Evolutionary conservation across 2,797 vertebrate species (phyloP).

Genomic region (Cuniculus paca): DNA sequence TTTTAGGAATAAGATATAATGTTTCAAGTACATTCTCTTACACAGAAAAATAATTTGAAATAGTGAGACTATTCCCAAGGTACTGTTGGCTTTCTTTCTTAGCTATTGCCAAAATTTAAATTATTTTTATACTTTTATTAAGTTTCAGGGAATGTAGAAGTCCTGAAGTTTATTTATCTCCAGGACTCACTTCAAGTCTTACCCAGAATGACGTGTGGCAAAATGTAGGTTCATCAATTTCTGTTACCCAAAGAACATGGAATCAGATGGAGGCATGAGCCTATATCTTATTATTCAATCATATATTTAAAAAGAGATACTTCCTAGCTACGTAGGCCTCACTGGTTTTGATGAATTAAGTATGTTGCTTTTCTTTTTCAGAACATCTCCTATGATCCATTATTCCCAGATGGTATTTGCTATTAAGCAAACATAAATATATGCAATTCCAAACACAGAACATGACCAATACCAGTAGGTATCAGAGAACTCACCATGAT

Average conservation of each 20-base stretch:
- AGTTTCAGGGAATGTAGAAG: background rate
- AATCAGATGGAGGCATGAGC: background rate
- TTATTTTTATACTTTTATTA: conserved; percentile 10
- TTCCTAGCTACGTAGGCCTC: background rate
- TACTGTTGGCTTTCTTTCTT: background rate
- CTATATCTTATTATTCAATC: background rate
- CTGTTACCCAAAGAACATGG: background rate
- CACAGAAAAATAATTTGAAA: background rate
- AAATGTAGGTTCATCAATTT: background rate
- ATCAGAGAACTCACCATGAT: background rate
- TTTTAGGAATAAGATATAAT: conserved; percentile 17
- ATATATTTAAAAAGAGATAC: background rate
- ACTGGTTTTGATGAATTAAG: background rate
- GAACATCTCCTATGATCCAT: background rate
- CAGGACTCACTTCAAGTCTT: background rate
- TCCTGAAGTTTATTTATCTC: background rate
- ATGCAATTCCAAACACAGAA: background rate
- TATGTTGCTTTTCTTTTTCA: background rate
- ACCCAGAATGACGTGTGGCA: background rate
- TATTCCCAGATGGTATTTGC: background rate
- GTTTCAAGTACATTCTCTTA: background rate
- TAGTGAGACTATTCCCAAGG: background rate
- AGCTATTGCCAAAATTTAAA: background rate
- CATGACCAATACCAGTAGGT: background rate
- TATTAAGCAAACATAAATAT: background rate